These are phyloP conservation scores for Drosophila dunni DNA, from an alignment of 1,140 invertebrate genomes.

Conservation along the genomic window DNA sequence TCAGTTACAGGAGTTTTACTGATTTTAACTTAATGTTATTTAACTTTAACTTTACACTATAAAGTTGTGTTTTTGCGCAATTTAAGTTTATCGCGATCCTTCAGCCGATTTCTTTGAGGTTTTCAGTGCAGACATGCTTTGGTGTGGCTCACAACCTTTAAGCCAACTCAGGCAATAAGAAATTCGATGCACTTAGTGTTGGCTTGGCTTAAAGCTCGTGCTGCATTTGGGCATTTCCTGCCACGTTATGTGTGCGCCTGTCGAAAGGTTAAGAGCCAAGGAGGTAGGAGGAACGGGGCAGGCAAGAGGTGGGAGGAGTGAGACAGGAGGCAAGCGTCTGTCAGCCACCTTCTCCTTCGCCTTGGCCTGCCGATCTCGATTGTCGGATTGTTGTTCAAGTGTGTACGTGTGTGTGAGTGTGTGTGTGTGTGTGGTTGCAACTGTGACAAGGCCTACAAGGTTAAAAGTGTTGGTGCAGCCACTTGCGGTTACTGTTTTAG, in stretches of 20 bases:
- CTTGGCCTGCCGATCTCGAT: slow-evolving; percentile 62
- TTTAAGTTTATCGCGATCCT: slow-evolving; percentile 14
- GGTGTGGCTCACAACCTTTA: neutral
- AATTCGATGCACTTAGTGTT: slow-evolving; percentile 24
- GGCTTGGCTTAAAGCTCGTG: slow-evolving; percentile 42
- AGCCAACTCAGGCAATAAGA: slow-evolving; percentile 1
- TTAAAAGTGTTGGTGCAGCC: slow-evolving; percentile 60
- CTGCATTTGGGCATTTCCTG: slow-evolving; percentile 65
- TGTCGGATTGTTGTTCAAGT: slow-evolving; percentile 3
- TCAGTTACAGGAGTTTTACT: too few relatives aligned
- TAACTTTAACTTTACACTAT: too few relatives aligned
- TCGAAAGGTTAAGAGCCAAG: slow-evolving; percentile 68
- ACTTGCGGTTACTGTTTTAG: slow-evolving; percentile 50
- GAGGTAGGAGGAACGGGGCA: neutral
- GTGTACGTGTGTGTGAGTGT: slow-evolving; percentile 8
- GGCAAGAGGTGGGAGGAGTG: neutral
- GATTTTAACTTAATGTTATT: too few relatives aligned
- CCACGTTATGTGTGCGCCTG: slow-evolving; percentile 54
- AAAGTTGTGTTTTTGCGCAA: neutral
- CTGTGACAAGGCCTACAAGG: slow-evolving; percentile 81
- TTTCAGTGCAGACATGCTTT: neutral
- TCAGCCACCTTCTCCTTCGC: slow-evolving; percentile 60
- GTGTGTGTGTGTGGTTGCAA: slow-evolving; percentile 53
- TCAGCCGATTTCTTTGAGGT: neutral
- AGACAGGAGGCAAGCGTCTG: slow-evolving; percentile 28